Base-by-base conservation (phyloP, 2,888 invertebrate species). In the Agrochola macilenta region DNA sequence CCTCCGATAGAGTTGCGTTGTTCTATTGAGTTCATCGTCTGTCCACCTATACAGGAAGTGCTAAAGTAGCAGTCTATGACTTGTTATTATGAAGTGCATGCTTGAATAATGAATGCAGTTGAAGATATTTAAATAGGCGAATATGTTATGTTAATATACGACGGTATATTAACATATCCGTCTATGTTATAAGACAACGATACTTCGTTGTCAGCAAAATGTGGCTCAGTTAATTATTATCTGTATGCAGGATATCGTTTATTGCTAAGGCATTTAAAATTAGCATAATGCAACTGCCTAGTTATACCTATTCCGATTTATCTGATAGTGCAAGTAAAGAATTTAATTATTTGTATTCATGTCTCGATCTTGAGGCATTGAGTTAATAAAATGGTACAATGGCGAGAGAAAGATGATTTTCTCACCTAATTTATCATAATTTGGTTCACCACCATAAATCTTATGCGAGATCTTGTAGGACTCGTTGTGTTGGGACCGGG, bases 401-500 rank as follows among this genome's bases (percentile, higher is more conserved):
- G 1, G 1, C 35, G 43, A 26, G 11, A 35, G 5, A 2, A 63
- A 26, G 14, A 30, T 68, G 20, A 54, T 20, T 23, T 54, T n/a
- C 95, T 92, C 91, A 97, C 98, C 98, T 90, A 99, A 96, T 75
- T 97, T 97, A 90, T 98, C 97, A 78, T 97, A 94, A 91, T 98
- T 97, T 3, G 98, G 98, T 89, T 98, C 97, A 52, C 98, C 98
- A 89, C 98, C 97, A 94, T 98, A 98, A 91, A 99, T 98, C 91
- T 98, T 98, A 94, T 99, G 99, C 92, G 98, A 98, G 86, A 99
- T 98, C 85, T 98, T 98, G 94, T 98, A 99, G 5, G 99, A 98
- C 89, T 99, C 99, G 17, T 98, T 97, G 71, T 98, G 98, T 94
- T 99, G 99, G 68, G 98, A 97, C 79, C 99, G 97, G n/a, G 99